Evolutionary conservation across 2,797 vertebrate genomes (phyloP), one percentile per base, ranked within the genome.

Genomic region (Alectoris magna): DNA sequence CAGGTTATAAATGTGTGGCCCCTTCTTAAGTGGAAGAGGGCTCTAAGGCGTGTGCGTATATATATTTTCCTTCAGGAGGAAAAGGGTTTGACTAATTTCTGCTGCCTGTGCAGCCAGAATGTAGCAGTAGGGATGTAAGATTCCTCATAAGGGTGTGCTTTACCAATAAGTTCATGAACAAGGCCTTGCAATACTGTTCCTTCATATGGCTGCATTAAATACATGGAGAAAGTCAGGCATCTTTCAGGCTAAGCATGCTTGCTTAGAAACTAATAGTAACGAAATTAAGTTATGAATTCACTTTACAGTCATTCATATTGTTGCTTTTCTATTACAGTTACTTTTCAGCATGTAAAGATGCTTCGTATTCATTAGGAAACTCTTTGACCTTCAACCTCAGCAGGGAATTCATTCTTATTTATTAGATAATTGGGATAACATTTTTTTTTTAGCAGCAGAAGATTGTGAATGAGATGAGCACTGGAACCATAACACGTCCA

Each of bases 381-480:
- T n/a, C 39, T 9, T 62, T 14, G 17, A 2, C 13, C 44, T 78
- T 48, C n/a, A 59, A 29, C 22, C 78, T 77, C 19, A 69, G 23
- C 12, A 44, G 49, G 36, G 76, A 63, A 38, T 59, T 15, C 8
- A 34, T 69, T 79, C 34, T 85, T 84, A 22, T 62, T 46, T 71
- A 41, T 55, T 71, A 6, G 31, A 0, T 69, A 74, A 71, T 0
- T 1, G 27, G 34, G 86, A 90, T 87, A 90, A 73, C 73, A 71
- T 69, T 74, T 92, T 31, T 31, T 89, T 77, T 84, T 88, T 92
- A 85, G 73, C 63, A 94, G 49, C 76, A 84, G 95, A 77, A 75
- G 79, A 59, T n/a, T 76, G 83, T 17, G 59, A 90, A 83, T 88
- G 77, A 89, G 59, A 49, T 43, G 27, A 81, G 59, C 53, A 74